These are phyloP conservation scores for Nineta flava DNA, from an alignment of 2,888 invertebrate species.

Conservation along the genomic window DNA sequence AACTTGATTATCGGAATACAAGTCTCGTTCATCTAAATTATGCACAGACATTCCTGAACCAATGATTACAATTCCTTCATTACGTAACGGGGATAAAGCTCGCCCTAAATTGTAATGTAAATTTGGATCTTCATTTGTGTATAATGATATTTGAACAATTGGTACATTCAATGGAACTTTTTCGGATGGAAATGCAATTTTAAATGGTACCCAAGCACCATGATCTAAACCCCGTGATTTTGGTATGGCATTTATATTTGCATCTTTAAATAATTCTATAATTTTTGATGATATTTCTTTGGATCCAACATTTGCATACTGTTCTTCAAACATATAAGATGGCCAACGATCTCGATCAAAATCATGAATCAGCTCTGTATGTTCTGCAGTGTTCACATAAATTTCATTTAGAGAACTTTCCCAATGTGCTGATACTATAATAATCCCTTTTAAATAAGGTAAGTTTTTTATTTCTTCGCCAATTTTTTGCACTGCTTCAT, in stretches of 20 bases:
- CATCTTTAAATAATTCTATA: not conserved
- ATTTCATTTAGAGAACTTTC: not conserved
- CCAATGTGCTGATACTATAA: constrained; percentile 4
- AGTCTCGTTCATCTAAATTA: not conserved
- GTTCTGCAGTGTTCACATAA: not conserved
- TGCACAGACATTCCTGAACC: constrained; percentile 5
- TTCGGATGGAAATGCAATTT: constrained; percentile 1
- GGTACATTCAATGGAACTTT: constrained; percentile 1
- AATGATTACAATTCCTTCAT: constrained; percentile 2
- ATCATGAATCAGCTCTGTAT: constrained; percentile 1
- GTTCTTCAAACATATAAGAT: constrained; percentile 2
- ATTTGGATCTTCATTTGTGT: constrained; percentile 1
- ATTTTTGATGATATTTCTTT: not conserved
- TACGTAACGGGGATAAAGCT: not conserved
- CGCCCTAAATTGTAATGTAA: not conserved
- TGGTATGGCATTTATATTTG: not conserved
- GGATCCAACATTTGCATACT: not conserved
- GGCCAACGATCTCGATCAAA: not conserved
- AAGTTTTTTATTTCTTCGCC: constrained; percentile 1
- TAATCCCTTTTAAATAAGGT: not conserved
- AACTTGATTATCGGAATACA: not conserved
- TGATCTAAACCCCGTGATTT: not conserved
- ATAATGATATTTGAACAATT: constrained; percentile 4
- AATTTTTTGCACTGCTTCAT: not conserved
- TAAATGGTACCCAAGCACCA: constrained; percentile 5